Evolutionary conservation across 1,140 invertebrate genomes (phyloP), one percentile per base, ranked within the genome.

Genomic region (Oncopodura yosiiana): DNA sequence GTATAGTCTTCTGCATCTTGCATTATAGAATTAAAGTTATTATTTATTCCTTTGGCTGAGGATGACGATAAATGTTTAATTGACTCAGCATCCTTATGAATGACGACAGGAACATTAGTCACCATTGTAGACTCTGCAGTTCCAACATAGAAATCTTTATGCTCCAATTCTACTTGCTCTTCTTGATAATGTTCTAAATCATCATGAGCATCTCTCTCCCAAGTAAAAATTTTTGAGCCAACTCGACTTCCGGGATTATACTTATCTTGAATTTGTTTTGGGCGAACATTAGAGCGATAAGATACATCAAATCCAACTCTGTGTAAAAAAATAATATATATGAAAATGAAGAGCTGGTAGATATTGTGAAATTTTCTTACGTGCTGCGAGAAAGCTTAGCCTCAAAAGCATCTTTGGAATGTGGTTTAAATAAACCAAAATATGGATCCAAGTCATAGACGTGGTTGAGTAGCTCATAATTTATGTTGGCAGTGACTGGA

Each of bases 401-500:
- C 14, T 39, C 30, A 12, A 63, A 21, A 41, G 52, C 11, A 50
- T 63, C 62, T 2, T 46, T 36, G 5, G 29, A 9, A n/a, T 66
- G 57, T 2, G 71, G 53, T 49, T 76, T 77, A 49, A 70, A 70
- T 0, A 86, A 68, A 4, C 80, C 78, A 64, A 77, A 71, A 64
- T 80, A 83, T 0, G 80, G 74, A 9, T 68, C 73, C n/a, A 86
- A 66, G 49, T 84, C 78, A 69, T 81, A 86, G 63, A 75, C 75
- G 37, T 81, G 74, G 61, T 80, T 79, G 12, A 86, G 65, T 3
- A 76, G 56, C 18, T 78, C 71, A 49, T 75, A 73, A 64, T 85
- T 79, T 14, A 84, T 73, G 54, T 74, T 72, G 1, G 72, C 72
- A 58, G 78, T 81, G 1, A 84, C 69, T 58, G n/a, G n/a, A n/a